Conservation (phyloP, 2,797 vertebrate genomes). For the Crocodylus rhombifer region DNA sequence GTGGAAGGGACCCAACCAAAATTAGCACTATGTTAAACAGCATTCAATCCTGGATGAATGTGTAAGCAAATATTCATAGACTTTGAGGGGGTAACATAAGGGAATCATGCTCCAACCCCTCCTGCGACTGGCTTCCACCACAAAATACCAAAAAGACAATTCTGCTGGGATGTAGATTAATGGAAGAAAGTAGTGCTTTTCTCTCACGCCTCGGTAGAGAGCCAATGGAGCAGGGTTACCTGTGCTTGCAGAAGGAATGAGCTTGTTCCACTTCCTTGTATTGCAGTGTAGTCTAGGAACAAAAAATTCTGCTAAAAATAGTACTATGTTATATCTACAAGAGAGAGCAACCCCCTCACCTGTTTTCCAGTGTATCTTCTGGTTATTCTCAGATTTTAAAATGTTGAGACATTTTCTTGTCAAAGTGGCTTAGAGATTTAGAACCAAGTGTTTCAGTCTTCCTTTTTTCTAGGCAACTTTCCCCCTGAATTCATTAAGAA, state of each 20-base stretch:
- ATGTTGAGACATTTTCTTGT: background rate
- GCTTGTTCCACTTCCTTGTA: background rate
- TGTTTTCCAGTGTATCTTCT: background rate
- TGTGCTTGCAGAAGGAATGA: background rate
- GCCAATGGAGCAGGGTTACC: background rate
- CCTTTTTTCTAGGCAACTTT: background rate
- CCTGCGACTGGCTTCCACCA: background rate
- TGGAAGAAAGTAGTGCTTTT: background rate
- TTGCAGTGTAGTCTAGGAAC: background rate
- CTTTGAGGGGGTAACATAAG: background rate
- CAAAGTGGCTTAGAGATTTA: background rate
- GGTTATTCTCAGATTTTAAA: background rate
- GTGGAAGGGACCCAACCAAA: background rate
- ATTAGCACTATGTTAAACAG: background rate
- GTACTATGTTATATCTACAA: background rate
- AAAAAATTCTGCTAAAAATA: background rate
- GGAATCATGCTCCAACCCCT: background rate
- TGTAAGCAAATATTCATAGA: background rate
- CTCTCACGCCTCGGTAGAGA: background rate
- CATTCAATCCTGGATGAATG: background rate
- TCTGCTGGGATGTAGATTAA: background rate
- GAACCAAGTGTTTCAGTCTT: background rate
- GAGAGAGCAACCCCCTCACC: background rate
- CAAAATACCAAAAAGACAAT: background rate
- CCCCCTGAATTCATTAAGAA: constrained; percentile 20